A percentile compares a stretch with the other conserved stretches of the same genome.
Evolutionary conservation across 2,797 vertebrate genomes (phyloP).

Genomic region (Dipus sagitta): DNA sequence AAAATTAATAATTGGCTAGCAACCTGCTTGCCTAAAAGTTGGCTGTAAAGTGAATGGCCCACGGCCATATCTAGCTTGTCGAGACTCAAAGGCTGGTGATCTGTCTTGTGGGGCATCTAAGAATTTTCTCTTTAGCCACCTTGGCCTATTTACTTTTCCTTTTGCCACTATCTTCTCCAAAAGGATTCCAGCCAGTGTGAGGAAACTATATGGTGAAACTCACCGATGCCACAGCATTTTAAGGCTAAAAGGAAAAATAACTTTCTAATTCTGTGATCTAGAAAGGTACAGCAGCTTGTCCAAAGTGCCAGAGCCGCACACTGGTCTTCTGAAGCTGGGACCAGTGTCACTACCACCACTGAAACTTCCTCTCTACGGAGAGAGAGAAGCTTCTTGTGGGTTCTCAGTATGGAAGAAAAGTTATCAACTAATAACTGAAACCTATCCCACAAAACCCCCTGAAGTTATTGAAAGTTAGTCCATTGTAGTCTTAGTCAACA

Average conservation of each 20-base stretch:
- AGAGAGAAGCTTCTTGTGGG: neutral
- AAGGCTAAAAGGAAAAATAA: neutral
- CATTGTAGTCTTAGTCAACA: neutral
- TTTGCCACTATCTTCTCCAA: conserved; percentile 19
- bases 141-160: conserved; percentile 21
- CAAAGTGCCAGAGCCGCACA: neutral
- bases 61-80: neutral
- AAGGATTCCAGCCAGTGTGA: neutral
- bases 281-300: neutral
- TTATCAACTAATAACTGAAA: conserved; percentile 4
- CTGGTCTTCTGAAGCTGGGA: neutral
- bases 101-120: neutral
- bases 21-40: neutral
- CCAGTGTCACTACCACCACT: neutral
- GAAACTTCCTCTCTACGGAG: neutral
- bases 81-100: neutral
- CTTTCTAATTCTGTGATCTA: neutral
- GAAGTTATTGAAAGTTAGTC: neutral
- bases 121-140: neutral
- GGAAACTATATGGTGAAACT: neutral
- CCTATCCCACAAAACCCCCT: neutral
- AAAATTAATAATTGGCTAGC: neutral
- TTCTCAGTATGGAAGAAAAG: neutral
- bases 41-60: neutral
- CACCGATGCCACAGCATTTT: neutral